phyloP scores from a whole-genome alignment of 2,797 vertebrate species.

The Chiloscyllium punctatum region DNA sequence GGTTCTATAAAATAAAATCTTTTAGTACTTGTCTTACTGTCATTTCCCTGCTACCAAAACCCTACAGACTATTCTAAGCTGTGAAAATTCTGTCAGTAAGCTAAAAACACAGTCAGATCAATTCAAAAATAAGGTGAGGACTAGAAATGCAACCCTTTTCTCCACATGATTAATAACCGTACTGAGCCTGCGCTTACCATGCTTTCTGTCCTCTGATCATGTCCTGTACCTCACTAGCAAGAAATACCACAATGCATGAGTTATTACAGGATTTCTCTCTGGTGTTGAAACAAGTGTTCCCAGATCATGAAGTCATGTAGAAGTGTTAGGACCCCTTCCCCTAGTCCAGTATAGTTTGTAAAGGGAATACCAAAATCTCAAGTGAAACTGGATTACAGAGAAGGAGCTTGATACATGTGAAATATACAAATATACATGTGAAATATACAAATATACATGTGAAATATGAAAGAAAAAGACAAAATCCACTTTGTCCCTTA shows the following conservation, averaged over 20 bases:
- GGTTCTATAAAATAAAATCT: background rate
- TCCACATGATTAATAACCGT: background rate
- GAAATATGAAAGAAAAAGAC: background rate
- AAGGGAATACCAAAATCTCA: background rate
- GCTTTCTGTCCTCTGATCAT: background rate
- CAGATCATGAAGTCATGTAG: background rate
- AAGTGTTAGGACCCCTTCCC: background rate
- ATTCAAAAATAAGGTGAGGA: background rate
- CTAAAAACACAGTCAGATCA: background rate
- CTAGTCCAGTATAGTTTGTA: background rate
- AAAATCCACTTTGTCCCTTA: background rate
- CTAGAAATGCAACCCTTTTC: background rate
- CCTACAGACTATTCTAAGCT: background rate
- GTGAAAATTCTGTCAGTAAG: background rate
- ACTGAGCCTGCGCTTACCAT: background rate
- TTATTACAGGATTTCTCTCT: background rate
- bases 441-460: background rate
- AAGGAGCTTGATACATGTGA: background rate
- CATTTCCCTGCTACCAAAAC: background rate
- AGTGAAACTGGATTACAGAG: background rate
- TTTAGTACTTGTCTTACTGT: background rate
- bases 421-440: background rate
- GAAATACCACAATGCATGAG: background rate
- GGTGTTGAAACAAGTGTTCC: background rate
- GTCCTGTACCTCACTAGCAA: background rate